Base-by-base conservation (phyloP, 2,888 invertebrate species). In the Gnatocerus cornutus region DNA sequence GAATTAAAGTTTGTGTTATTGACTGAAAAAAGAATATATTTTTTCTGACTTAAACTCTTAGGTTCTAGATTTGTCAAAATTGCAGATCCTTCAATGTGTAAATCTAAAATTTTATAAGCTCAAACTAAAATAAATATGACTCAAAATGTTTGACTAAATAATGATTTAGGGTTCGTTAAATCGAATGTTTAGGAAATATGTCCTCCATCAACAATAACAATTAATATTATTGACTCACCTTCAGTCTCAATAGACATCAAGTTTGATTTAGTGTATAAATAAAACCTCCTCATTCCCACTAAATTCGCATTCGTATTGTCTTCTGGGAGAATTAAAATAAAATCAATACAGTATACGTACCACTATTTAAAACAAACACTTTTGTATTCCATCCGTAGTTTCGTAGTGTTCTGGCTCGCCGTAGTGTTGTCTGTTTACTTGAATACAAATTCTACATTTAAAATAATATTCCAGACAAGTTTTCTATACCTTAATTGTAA, bases 391-490 rank as follows among this genome's bases (percentile, higher is more conserved):
- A 14, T 45, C n/a, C 59, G 46, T 46, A 30, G 46, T 59, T 58
- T 59, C 46, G 30, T 45, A 45, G 7, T 14, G 10, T 10, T 30
- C 12, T 16, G 30, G 30, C 46, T 45, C 46, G 29, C 56, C 14
- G 43, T 46, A 30, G 59, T 14, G 46, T 29, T 59, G 56, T 55
- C 21, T 59, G 46, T 45, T 48, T 46, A 14, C 46, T 46, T 48
- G 59, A 59, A 59, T 59, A 59, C 46, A 59, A 59, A 59, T 30
- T 48, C 45, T 46, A 7, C 59, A 33, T 59, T 59, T 46, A 46
- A 59, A 59, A 46, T 59, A 46, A 59, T 59, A 39, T 6, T 21
- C 21, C 5, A 43, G 55, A 12, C 27, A 10, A 12, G 12, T n/a
- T 21, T 41, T 41, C 41, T 41, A n/a, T 12, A 3, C 12, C n/a